Base-by-base conservation (phyloP, 2,888 invertebrate genomes). In the Synanthedon vespiformis region DNA sequence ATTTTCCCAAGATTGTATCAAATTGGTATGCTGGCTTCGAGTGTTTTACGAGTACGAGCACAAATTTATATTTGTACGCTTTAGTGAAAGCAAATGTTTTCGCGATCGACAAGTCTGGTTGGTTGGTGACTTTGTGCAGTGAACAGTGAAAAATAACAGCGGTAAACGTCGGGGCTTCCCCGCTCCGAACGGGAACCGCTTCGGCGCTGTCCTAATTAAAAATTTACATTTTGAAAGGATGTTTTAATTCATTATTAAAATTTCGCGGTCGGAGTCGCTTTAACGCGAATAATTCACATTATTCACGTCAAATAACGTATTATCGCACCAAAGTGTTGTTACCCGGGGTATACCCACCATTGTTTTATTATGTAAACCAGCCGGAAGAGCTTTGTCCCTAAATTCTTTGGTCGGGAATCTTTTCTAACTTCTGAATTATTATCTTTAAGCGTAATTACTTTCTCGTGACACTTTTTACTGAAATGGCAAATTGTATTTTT, bases 201-300 rank as follows among this genome's bases (percentile, higher is more conserved):
- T 34, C 34, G 49, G 47, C 54, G 55, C 51, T 50, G 64, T 71
- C 67, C 74, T 81, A 77, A 85, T 86, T 82, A 85, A 81, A 86
- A 83, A 85, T 86, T 82, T 77, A 82, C 81, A 82, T 83, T 81
- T 77, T 77, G 73, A 78, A 79, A 80, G 83, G 77, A 74, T 77
- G 77, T 77, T 79, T 83, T 75, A 78, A 82, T 84, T 80, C 71
- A 83, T 82, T 84, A 84, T 84, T 82, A 84, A 84, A 83, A 82
- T 85, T 80, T 75, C 61, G 81, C 74, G 80, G 82, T 68, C 62
- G 64, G 65, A 71, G 73, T 76, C 74, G 74, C 69, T 77, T 74
- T 74, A 71, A 68, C 68, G 70, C 65, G 71, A 72, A 74, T 74
- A 70, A 74, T 72, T 67, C 65, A 56, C 53, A 51, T 54, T 53